phyloP scores from a whole-genome alignment of 2,113 vertebrate species.

The Baryphthengus martii region DNA sequence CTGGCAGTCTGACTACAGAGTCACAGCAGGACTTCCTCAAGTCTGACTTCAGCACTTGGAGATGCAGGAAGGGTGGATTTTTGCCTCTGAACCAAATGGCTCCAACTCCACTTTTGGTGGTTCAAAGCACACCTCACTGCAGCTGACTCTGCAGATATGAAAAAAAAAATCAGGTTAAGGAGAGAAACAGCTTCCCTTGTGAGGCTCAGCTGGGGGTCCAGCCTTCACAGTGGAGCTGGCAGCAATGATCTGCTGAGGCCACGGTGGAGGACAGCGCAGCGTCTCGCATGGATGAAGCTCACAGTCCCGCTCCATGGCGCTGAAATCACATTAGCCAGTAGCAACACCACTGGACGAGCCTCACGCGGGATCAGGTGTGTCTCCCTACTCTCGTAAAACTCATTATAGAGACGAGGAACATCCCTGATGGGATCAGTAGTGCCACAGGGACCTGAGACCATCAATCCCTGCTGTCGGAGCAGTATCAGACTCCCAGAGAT shows the following conservation, averaged over 20 bases:
- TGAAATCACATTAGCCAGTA: neutral
- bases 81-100: neutral
- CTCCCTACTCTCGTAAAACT: neutral
- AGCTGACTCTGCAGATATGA: neutral
- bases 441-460: neutral
- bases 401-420: neutral
- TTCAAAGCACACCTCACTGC: neutral
- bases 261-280: rapidly evolving
- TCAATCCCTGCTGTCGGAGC: rapidly evolving
- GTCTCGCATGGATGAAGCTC: rapidly evolving
- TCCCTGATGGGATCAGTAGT: neutral
- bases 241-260: rapidly evolving
- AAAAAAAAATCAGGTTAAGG: neutral
- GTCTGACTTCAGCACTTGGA: neutral
- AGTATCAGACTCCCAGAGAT: neutral
- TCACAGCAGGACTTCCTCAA: neutral
- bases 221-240: rapidly evolving
- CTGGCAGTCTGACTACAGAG: neutral
- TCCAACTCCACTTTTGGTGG: rapidly evolving
- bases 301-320: rapidly evolving
- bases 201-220: neutral
- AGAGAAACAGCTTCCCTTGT: neutral
- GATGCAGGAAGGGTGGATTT: neutral
- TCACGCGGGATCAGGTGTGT: neutral
- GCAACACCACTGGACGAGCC: neutral